Evolutionary conservation across 2,888 invertebrate genomes (phyloP).

Genomic region (Charanyca ferruginea): DNA sequence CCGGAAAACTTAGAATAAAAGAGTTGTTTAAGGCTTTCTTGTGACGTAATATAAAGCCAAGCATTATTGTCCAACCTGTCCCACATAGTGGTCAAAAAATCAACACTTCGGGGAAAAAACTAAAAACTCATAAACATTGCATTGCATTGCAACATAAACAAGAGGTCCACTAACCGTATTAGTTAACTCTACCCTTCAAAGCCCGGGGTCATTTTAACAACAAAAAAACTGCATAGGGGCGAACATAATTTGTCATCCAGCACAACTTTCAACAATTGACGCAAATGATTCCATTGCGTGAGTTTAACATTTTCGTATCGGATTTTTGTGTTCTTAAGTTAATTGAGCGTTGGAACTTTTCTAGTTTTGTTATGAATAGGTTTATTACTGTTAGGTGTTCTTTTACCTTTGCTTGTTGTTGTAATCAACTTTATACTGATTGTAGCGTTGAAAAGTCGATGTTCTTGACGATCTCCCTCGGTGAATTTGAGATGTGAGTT

Average conservation of each 20-base stretch:
- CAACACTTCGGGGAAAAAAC: not conserved
- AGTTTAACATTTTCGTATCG: slow-evolving; percentile 31
- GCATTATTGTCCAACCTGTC: not conserved
- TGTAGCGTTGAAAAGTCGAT: not conserved
- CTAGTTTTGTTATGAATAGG: slow-evolving; percentile 42
- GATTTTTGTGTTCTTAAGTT: slow-evolving; percentile 43
- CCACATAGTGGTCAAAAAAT: not conserved
- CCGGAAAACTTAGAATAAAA: too few species aligned
- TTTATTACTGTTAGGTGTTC: not conserved
- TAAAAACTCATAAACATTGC: not conserved
- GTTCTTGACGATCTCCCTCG: too few species aligned
- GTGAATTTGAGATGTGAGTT: too few species aligned
- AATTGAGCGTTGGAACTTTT: slow-evolving; percentile 55
- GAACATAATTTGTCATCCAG: slow-evolving; percentile 64
- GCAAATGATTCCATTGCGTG: slow-evolving; percentile 60
- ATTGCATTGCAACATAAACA: slow-evolving; percentile 58
- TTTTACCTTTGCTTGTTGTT: not conserved
- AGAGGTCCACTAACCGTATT: slow-evolving; percentile 72
- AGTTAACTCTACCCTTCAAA: slow-evolving; percentile 68
- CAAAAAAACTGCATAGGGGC: slow-evolving; percentile 72
- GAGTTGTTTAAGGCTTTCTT: too few species aligned
- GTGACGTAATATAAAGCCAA: too few species aligned
- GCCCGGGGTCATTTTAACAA: slow-evolving; percentile 56
- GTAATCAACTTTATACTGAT: slow-evolving; percentile 1
- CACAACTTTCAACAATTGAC: slow-evolving; percentile 47